phyloP scores from a whole-genome alignment of 1,140 invertebrate genomes.

The Cylas formicarius region DNA sequence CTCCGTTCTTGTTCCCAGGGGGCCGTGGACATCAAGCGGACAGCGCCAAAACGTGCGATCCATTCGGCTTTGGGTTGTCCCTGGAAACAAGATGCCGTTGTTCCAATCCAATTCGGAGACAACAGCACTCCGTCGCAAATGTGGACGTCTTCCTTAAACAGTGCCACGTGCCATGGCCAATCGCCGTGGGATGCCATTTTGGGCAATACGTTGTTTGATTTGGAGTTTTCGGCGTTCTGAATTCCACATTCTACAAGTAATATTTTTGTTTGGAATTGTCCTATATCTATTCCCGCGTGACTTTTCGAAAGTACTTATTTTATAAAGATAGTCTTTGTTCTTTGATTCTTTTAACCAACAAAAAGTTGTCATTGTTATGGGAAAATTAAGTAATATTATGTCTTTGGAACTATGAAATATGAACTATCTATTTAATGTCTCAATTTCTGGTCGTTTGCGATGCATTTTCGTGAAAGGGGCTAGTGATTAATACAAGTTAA shows the following conservation, averaged over 20 bases:
- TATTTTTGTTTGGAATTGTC: neutral
- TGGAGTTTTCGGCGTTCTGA: constrained; percentile 53
- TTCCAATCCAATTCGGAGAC: constrained; percentile 73
- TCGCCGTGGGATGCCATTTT: constrained; percentile 69
- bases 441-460: too few relatives aligned
- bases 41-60: constrained; percentile 69
- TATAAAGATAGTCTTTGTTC: too few relatives aligned
- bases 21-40: constrained; percentile 66
- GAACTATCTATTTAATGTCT: too few relatives aligned
- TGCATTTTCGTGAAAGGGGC: too few relatives aligned
- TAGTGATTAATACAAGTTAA: too few relatives aligned
- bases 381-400: too few relatives aligned
- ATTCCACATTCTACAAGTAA: constrained; percentile 64
- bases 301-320: too few relatives aligned
- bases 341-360: too few relatives aligned
- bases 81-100: constrained; percentile 84
- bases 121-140: constrained; percentile 80
- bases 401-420: too few relatives aligned
- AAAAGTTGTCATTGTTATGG: too few relatives aligned
- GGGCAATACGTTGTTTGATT: constrained; percentile 48
- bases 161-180: constrained; percentile 84
- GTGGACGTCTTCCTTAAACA: constrained; percentile 76
- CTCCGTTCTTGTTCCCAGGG: constrained; percentile 83
- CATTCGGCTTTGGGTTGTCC: constrained; percentile 80
- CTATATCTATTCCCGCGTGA: too few relatives aligned